phyloP scores from a whole-genome alignment of 2,888 invertebrate species.

The Limnephilus auricula region DNA sequence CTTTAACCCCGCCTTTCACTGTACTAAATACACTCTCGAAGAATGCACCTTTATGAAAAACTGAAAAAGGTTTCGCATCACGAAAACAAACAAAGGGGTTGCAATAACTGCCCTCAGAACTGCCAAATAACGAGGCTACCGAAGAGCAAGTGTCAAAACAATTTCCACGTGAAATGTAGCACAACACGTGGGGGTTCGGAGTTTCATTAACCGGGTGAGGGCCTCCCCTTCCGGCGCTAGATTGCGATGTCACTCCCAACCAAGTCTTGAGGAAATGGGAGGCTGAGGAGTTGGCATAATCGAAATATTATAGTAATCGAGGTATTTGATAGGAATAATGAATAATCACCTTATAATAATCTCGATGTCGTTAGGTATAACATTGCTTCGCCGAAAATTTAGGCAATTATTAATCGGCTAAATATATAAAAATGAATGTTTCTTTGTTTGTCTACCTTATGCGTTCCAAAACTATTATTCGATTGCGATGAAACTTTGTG shows the following conservation, averaged over 20 bases:
- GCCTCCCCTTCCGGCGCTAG: background rate
- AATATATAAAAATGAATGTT: too few species aligned
- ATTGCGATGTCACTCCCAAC: background rate
- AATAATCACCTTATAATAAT: background rate
- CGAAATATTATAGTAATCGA: background rate
- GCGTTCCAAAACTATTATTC: too few species aligned
- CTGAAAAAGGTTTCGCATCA: conserved; percentile 9
- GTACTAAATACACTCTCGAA: background rate
- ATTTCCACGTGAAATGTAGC: conserved; percentile 18
- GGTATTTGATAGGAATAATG: background rate
- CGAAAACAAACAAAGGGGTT: background rate
- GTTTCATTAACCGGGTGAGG: background rate
- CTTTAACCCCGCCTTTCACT: background rate
- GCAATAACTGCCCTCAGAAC: background rate
- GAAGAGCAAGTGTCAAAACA: conserved; percentile 10
- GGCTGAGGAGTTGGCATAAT: background rate
- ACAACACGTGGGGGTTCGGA: background rate
- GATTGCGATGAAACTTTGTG: too few species aligned
- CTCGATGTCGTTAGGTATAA: background rate
- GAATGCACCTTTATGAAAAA: background rate
- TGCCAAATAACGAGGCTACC: background rate
- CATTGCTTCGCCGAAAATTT: too few species aligned
- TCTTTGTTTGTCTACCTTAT: too few species aligned
- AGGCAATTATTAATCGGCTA: too few species aligned
- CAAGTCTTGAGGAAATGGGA: background rate